Base-by-base conservation (phyloP, 2,888 invertebrate genomes). In the Ethmia dodecea region DNA sequence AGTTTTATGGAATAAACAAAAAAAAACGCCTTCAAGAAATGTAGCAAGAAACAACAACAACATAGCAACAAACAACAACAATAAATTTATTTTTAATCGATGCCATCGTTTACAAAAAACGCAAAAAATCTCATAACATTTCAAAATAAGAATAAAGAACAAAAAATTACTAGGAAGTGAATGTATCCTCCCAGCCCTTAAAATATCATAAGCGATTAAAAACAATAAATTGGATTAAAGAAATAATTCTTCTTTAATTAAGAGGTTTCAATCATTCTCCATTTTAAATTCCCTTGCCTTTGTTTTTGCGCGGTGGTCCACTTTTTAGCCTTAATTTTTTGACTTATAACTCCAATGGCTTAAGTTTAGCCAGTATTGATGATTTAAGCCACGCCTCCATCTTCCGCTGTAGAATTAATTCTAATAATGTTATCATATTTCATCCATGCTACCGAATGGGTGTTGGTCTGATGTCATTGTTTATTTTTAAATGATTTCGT, bases 391-490 rank as follows among this genome's bases (percentile, higher is more conserved):
- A 56, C 75, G 68, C 75, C 75, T 60, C 37, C n/a, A n/a, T 37
- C 45, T 60, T 63, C 66, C 71, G 60, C 48, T 59, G 40, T 35
- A 18, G 29, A 43, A 31, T 71, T 62, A 68, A 73, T 70, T 71
- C 47, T 60, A 62, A 69, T 67, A 60, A 60, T 56, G 62, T 55
- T 55, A 55, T 62, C 52, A 71, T 74, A 63, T 55, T 56, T 75
- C 67, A 74, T 69, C 47, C 28, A 39, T 22, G 40, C 78, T 80
- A 76, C 80, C 45, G 78, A 56, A 60, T 63, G 72, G 68, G 70
- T 60, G 74, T 60, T 58, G 42, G 36, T 62, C 43, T 65, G 56
- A 72, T 57, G 54, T 62, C 63, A 65, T 76, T 75, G 76, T 74
- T 75, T 67, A 64, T 56, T 55, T 61, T 60, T 53, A 45, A 53